Conservation (phyloP, 1,140 invertebrate species). For the Lutraria rhynchaena region DNA sequence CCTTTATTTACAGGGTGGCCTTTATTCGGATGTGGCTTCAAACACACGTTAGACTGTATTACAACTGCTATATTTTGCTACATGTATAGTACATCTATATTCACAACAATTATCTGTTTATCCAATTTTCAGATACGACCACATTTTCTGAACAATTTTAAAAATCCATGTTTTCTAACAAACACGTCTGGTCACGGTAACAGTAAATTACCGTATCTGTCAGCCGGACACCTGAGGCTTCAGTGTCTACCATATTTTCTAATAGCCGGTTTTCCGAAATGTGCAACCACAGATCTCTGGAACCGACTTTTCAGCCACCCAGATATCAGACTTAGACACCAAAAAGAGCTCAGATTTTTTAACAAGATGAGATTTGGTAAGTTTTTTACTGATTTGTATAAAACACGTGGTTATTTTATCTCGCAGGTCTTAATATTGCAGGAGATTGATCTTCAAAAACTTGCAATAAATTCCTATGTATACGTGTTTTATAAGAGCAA, state of each 20-base stretch:
- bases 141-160: conserved; percentile 53
- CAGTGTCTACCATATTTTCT: conserved; percentile 68
- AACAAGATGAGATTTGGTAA: conserved; percentile 56
- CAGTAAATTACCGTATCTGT: background rate
- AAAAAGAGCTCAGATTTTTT: conserved; percentile 65
- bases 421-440: too few relatives aligned
- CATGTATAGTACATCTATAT: too few relatives aligned
- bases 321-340: conserved; percentile 32
- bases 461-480: too few relatives aligned
- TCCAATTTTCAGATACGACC: conserved; percentile 29
- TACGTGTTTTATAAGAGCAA: too few relatives aligned
- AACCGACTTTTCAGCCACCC: conserved; percentile 55
- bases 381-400: conserved; percentile 1
- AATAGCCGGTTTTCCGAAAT: conserved; percentile 65
- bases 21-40: too few relatives aligned
- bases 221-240: background rate
- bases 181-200: conserved; percentile 4
- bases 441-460: too few relatives aligned
- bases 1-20: too few relatives aligned
- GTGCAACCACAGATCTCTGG: conserved; percentile 66
- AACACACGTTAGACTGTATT: too few relatives aligned
- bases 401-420: too few relatives aligned
- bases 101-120: too few relatives aligned
- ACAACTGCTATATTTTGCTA: too few relatives aligned
- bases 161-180: conserved; percentile 63